phyloP scores from a whole-genome alignment of 2,888 invertebrate genomes.

The Sarcophaga rosellei region DNA sequence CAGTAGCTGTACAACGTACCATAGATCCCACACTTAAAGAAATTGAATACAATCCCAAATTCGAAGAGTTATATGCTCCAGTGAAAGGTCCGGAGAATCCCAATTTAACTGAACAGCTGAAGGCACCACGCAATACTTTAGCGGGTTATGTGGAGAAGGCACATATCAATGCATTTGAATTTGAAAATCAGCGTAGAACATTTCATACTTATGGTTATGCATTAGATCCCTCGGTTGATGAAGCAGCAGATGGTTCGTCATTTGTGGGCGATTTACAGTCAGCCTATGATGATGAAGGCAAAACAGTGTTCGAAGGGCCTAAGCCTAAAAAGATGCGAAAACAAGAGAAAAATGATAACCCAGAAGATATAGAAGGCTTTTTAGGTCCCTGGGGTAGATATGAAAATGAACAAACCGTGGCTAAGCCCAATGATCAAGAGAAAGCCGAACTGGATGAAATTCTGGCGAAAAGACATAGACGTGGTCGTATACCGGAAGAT shows the following conservation, averaged over 20 bases:
- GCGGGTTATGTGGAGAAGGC: constrained; percentile 97
- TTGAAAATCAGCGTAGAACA: constrained; percentile 97
- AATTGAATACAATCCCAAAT: constrained; percentile 94
- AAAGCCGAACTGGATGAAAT: constrained; percentile 97
- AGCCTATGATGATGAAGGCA: constrained; percentile 88
- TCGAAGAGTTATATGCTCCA: constrained; percentile 96
- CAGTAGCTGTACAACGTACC: constrained; percentile 86
- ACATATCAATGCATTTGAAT: constrained; percentile 97
- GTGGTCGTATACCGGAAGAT: constrained; percentile 92
- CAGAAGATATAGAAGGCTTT: constrained; percentile 96
- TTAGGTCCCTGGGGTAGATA: constrained; percentile 99
- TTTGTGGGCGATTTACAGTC: constrained; percentile 85
- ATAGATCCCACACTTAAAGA: constrained; percentile 92
- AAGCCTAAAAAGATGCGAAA: constrained; percentile 91
- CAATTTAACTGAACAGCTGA: constrained; percentile 94
- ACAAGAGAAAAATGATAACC: constrained; percentile 92
- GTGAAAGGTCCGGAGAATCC: constrained; percentile 96
- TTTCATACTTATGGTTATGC: constrained; percentile 98
- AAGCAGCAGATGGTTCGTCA: constrained; percentile 81
- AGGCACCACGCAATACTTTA: constrained; percentile 93
- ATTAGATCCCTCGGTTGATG: constrained; percentile 93
- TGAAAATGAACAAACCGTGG: constrained; percentile 92
- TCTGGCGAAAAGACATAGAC: constrained; percentile 93
- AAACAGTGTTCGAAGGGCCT: constrained; percentile 95
- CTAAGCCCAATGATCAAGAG: constrained; percentile 96